Evolutionary conservation across 2,113 vertebrate species (phyloP).

Genomic region (Bombycilla garrulus): DNA sequence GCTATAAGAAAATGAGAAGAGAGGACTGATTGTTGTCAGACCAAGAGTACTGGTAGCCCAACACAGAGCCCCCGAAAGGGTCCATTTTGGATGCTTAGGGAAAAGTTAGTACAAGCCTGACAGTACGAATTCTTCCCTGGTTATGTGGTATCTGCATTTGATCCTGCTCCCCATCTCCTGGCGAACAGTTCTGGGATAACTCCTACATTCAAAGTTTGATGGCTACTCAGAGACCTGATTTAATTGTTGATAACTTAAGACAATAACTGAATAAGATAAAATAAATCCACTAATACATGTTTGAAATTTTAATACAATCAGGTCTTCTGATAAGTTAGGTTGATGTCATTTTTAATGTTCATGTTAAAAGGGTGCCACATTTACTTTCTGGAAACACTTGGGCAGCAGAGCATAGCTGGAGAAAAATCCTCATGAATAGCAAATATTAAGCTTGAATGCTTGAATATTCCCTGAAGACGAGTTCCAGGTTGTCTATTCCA

Average conservation of each 20-base stretch:
- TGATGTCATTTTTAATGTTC: neutral
- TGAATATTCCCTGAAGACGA: constrained; percentile 7
- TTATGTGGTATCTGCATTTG: neutral
- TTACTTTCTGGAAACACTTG: neutral
- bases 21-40: neutral
- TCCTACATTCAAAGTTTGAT: neutral
- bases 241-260: neutral
- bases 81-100: neutral
- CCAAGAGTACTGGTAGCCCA: neutral
- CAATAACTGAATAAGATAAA: neutral
- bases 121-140: neutral
- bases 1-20: neutral
- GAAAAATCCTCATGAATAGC: constrained; percentile 7
- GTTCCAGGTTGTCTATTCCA: constrained; percentile 14
- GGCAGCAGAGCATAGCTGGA: neutral
- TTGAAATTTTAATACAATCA: neutral
- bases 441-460: constrained; percentile 6
- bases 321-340: neutral
- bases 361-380: neutral
- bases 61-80: neutral
- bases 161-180: neutral
- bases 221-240: neutral
- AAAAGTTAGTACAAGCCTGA: neutral
- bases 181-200: neutral
- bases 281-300: neutral